Evolutionary conservation across 2,797 vertebrate genomes (phyloP).

Genomic region (Tiaroga cobitis): DNA sequence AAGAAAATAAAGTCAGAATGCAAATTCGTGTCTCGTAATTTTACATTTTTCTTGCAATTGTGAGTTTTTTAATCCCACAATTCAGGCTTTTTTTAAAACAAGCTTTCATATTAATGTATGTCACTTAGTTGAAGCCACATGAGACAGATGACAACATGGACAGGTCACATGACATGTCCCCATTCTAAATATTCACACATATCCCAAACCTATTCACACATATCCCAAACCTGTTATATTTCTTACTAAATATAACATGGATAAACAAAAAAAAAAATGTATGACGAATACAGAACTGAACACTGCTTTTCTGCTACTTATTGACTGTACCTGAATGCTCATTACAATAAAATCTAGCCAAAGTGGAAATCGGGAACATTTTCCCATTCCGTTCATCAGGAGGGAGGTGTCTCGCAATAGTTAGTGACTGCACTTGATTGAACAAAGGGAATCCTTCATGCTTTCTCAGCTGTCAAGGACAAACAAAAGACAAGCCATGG

Average conservation of each 20-base stretch:
- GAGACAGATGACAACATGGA: background rate
- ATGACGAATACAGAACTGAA: background rate
- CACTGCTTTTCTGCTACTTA: background rate
- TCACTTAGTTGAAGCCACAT: background rate
- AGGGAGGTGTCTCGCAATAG: slow-evolving; percentile 28
- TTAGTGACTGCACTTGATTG: slow-evolving; percentile 50
- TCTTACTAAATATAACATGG: background rate
- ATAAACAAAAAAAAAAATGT: background rate
- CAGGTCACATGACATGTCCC: background rate
- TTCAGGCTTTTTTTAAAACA: background rate
- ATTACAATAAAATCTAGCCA: background rate
- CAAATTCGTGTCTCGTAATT: too few relatives aligned
- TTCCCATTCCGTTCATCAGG: background rate
- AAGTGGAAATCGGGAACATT: background rate
- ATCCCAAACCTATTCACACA: background rate
- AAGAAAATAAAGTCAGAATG: too few relatives aligned
- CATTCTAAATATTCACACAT: background rate
- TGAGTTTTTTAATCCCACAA: background rate
- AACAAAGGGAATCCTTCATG: slow-evolving; percentile 57
- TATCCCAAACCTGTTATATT: background rate
- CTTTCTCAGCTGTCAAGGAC: slow-evolving; percentile 62
- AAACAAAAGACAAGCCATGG: slow-evolving; percentile 55
- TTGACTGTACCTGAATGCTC: background rate
- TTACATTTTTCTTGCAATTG: too few relatives aligned
- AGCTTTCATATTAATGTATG: background rate